These are phyloP conservation scores for Heliconius himera DNA, from an alignment of 1,140 invertebrate species.

Conservation along the genomic window DNA sequence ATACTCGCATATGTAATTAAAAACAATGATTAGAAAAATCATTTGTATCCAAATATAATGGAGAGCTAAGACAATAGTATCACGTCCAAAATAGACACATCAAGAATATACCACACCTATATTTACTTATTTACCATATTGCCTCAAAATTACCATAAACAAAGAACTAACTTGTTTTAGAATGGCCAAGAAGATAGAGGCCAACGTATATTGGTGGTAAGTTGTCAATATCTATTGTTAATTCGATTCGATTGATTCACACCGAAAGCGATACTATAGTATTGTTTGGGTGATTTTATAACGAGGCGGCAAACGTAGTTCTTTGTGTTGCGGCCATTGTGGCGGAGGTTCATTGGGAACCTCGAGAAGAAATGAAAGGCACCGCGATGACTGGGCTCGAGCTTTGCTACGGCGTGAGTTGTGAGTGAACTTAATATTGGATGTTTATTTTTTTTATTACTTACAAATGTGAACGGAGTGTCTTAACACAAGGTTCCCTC, in stretches of 20 bases:
- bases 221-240: slow-evolving; percentile 66
- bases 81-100: slow-evolving; percentile 42
- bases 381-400: slow-evolving; percentile 75
- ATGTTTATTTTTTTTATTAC: neutral
- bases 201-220: slow-evolving; percentile 50
- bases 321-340: slow-evolving; percentile 67
- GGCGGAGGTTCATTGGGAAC: slow-evolving; percentile 67
- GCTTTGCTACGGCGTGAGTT: slow-evolving; percentile 16
- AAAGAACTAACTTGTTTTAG: slow-evolving; percentile 31
- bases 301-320: slow-evolving; percentile 71
- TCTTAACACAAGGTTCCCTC: too few species aligned
- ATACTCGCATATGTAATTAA: slow-evolving; percentile 25
- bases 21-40: slow-evolving; percentile 30
- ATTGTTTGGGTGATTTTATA: slow-evolving; percentile 79
- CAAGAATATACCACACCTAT: slow-evolving; percentile 51
- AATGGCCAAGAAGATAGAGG: slow-evolving; percentile 30
- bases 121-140: slow-evolving; percentile 46
- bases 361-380: slow-evolving; percentile 76
- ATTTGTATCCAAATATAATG: slow-evolving; percentile 21
- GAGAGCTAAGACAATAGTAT: slow-evolving; percentile 28
- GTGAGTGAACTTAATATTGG: neutral
- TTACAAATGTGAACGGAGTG: too few species aligned
- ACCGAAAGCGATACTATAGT: slow-evolving; percentile 73
- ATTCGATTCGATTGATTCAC: slow-evolving; percentile 77
- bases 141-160: slow-evolving; percentile 33